Percentiles rank a stretch among this genome's conserved stretches.
Evolutionary conservation across 1,140 invertebrate species (phyloP).

Genomic region (Neuroterus valhalla): DNA sequence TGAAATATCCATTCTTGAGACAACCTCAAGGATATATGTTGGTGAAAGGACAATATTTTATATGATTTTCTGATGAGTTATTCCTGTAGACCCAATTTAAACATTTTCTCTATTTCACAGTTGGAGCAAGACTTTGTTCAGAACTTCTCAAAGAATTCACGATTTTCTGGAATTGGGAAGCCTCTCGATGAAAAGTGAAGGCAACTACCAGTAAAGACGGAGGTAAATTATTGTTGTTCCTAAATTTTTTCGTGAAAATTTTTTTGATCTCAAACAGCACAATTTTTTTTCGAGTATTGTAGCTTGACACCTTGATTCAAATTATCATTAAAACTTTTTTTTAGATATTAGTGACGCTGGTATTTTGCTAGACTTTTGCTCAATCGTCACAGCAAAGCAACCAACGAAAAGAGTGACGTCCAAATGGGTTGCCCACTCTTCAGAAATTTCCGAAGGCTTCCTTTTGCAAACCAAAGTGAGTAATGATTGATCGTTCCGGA

Average conservation of each 20-base stretch:
- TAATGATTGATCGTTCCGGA: no score
- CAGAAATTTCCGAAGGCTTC: neutral
- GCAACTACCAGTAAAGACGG: no score
- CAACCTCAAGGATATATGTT: constrained; percentile 5
- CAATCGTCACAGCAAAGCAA: neutral
- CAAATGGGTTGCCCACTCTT: neutral
- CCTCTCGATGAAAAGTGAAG: neutral
- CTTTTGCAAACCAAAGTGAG: constrained; percentile 1
- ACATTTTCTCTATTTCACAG: neutral
- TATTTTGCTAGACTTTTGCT: neutral
- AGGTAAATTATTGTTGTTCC: no score
- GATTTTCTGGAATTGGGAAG: neutral
- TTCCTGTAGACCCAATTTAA: neutral
- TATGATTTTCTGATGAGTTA: neutral
- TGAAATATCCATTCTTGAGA: constrained; percentile 7
- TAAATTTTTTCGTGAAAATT: no score
- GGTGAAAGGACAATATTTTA: no score
- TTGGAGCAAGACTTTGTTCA: neutral
- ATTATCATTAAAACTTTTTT: no score
- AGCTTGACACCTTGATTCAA: no score
- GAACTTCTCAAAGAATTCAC: neutral
- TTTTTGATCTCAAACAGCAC: no score
- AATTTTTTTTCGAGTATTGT: no score
- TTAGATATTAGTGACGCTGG: neutral
- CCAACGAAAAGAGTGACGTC: neutral